These are phyloP conservation scores for Limnodromus scolopaceus DNA, from an alignment of 2,797 vertebrate species.

Conservation along the genomic window DNA sequence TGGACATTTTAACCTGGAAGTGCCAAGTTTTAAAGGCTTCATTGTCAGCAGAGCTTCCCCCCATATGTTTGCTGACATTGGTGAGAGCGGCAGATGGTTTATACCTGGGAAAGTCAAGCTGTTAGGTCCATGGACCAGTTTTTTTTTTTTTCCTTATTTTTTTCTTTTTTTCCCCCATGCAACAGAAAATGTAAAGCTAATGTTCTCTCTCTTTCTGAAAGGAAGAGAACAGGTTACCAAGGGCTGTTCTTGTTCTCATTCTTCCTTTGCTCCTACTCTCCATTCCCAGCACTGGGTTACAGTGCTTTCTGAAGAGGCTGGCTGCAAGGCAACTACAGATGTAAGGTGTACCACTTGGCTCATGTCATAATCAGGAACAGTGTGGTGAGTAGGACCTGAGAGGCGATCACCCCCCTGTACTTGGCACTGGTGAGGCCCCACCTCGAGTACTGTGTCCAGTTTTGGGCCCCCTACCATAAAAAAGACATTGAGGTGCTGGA, in stretches of 20 bases:
- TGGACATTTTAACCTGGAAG: neutral
- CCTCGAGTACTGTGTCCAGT: too few relatives aligned
- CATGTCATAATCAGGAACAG: too few relatives aligned
- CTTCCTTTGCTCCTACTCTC: neutral
- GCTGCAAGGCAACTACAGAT: neutral
- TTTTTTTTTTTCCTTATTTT: neutral
- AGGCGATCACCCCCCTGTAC: too few relatives aligned
- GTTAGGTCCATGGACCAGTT: neutral
- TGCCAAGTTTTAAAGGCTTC: neutral
- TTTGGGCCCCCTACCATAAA: too few relatives aligned
- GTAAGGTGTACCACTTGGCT: neutral
- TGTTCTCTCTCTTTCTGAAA: neutral
- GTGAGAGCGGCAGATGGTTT: neutral
- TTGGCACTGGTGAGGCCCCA: too few relatives aligned
- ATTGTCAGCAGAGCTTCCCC: neutral
- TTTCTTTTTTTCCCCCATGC: rapidly evolving
- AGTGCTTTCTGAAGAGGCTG: neutral
- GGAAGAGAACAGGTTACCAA: neutral
- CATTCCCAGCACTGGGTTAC: neutral
- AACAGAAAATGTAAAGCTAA: neutral
- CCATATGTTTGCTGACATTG: neutral
- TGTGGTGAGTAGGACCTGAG: too few relatives aligned
- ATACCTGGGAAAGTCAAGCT: neutral
- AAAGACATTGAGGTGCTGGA: too few relatives aligned
- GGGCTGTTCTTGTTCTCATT: rapidly evolving